Base-by-base conservation (phyloP, 2,888 invertebrate species). In the Ormyrus thymus region DNA sequence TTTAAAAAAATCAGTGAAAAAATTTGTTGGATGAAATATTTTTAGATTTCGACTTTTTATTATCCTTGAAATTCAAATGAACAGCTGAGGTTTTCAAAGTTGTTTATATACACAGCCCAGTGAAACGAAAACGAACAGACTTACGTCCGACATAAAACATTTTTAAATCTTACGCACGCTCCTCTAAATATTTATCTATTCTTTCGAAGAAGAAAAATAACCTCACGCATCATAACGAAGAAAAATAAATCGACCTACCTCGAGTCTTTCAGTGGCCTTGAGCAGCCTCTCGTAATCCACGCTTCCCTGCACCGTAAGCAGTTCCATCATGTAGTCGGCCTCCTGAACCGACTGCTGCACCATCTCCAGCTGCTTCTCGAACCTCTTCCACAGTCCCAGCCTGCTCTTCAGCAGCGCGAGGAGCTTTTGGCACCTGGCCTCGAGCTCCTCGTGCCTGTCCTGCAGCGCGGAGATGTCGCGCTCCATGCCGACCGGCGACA, bases 291-390 rank as follows among this genome's bases (percentile, higher is more conserved):
- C 95, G 86, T 96, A 96, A 89, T 97, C 96, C 13, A 96, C 95
- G 81, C 95, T 94, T 0, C 96, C 96, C 87, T 96, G 96, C 0
- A 96, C 95, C 0, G 95, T 95, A 11, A 96, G 91, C 78, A 96
- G 91, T 83, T 96, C 96, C 91, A 96, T 95, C 96, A 96, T 96
- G 85, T 96, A 96, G 88, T 96, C 96, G 0, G 96, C 95, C 85
- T 96, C 96, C 76, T 95, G 93, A 0, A 96, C 95, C 0, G 95
- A 95, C 70, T 95, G 94, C 81, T 96, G 95, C 10, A 96, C 95
- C 87, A 94, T 86, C 84, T 96, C 96, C 83, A 96, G 89, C 84
- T 96, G 95, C 3, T 93, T 91, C 86, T 96, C 96, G 87, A 95
- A 96, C 45, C 95, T 91, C 76, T 94, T 92, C 96, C 96, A 97